A percentile compares a stretch with the other conserved stretches of the same genome.
Evolutionary conservation across 2,113 vertebrate species (phyloP).

Genomic region (Thamnophis sirtalis): DNA sequence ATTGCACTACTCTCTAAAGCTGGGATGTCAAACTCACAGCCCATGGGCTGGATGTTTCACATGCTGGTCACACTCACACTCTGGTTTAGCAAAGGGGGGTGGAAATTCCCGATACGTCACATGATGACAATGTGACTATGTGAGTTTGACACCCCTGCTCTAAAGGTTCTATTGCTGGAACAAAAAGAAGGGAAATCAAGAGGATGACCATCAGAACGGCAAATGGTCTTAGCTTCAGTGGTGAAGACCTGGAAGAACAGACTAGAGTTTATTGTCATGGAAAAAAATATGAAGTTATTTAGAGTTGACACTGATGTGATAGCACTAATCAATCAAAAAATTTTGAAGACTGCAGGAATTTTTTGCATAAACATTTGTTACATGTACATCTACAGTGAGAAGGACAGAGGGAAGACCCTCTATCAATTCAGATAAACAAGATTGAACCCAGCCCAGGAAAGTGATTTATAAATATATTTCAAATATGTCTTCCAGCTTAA

Average conservation of each 20-base stretch:
- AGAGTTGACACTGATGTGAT: background rate
- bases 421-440: background rate
- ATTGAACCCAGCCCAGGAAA: background rate
- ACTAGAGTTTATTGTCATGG: background rate
- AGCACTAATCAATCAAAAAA: background rate
- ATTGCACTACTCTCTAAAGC: background rate
- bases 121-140: too few relatives aligned
- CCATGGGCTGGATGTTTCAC: too few relatives aligned
- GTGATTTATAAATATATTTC: background rate
- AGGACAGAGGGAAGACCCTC: background rate
- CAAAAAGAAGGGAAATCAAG: background rate
- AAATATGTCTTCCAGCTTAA: background rate
- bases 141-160: too few relatives aligned
- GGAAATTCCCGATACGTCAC: too few relatives aligned
- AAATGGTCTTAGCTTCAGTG: background rate
- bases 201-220: background rate
- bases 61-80: too few relatives aligned
- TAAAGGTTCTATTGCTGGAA: background rate
- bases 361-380: background rate
- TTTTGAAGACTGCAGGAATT: background rate
- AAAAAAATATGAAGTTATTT: background rate
- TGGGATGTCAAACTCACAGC: too few relatives aligned
- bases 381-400: background rate
- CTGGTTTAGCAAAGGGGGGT: too few relatives aligned
- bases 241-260: background rate